Base-by-base conservation (phyloP, 2,113 vertebrate genomes). In the Poecilia latipinna region DNA sequence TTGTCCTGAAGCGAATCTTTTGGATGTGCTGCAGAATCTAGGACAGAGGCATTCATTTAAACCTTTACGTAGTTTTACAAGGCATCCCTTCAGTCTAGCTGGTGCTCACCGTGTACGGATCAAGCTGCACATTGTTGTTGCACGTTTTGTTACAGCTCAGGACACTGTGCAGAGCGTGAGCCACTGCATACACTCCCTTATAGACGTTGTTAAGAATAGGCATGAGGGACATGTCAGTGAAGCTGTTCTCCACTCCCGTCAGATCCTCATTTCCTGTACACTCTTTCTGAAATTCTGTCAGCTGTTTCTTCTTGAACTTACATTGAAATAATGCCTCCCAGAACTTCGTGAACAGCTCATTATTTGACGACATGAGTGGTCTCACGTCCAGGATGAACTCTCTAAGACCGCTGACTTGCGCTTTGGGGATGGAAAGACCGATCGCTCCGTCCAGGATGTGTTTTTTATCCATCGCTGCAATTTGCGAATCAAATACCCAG, bases 151-250 rank as follows among this genome's bases (percentile, higher is more conserved):
- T 84, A 68, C 92, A 93, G n/a, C 57, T 66, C 1, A 91, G 80
- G 24, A 90, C n/a, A 2, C 5, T 39, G 48, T 95, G 92, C 65
- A 95, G 80, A 1, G 92, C 86, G 31, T 95, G 87, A 29, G 92
- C 93, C 70, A 93, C 89, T 24, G 91, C 82, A 78, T 94, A 94
- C 64, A 95, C 90, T 29, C 67, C 94, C 79, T 94, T 94, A 61
- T 95, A 95, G 3, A 94, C 79, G 65, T 94, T 94, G 67, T 88
- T 89, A 72, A 93, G 88, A 39, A 93, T 92, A 2, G 92, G 83
- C 91, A 94, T 93, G 11, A 91, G 84, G 0, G 94, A 94, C 90
- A 94, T 91, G 62, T 95, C 92, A 37, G 92, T 93, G 74, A 94
- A 94, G 24, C 81, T 89, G 84, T 92, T 94, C 35, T 91, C 33